A percentile compares a stretch with the other conserved stretches of the same genome.
phyloP scores from a whole-genome alignment of 2,888 invertebrate genomes.

The Agrotis ipsilon region DNA sequence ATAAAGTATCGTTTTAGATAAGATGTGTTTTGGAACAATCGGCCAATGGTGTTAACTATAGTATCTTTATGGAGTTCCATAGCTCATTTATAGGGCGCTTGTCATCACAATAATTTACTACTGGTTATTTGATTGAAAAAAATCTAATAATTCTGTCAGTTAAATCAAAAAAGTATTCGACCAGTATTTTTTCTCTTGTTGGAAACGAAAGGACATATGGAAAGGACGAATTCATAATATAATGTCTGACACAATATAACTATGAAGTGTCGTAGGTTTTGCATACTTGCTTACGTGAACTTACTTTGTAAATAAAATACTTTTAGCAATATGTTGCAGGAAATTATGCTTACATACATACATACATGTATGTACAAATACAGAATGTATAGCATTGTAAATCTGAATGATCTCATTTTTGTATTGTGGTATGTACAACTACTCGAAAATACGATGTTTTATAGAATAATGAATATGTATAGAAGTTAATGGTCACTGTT shows the following conservation, averaged over 20 bases:
- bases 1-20: too few species aligned
- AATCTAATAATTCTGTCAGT: too few species aligned
- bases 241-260: not conserved
- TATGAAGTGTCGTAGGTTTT: not conserved
- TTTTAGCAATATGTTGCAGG: not conserved
- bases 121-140: too few species aligned
- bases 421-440: constrained; percentile 2
- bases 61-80: too few species aligned
- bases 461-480: constrained; percentile 9
- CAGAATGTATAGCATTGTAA: not conserved
- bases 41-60: too few species aligned
- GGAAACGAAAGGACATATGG: too few species aligned
- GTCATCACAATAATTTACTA: too few species aligned
- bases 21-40: too few species aligned
- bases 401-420: constrained; percentile 3
- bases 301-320: constrained; percentile 2
- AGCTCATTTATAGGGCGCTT: too few species aligned
- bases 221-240: not conserved
- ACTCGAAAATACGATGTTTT: not conserved
- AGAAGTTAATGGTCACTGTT: not conserved
- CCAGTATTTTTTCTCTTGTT: too few species aligned
- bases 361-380: constrained; percentile 11
- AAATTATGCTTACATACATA: constrained; percentile 6
- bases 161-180: too few species aligned
- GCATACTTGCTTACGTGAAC: constrained; percentile 2